Conservation (phyloP, 2,888 invertebrate genomes). For the Thymelicus lineola region DNA sequence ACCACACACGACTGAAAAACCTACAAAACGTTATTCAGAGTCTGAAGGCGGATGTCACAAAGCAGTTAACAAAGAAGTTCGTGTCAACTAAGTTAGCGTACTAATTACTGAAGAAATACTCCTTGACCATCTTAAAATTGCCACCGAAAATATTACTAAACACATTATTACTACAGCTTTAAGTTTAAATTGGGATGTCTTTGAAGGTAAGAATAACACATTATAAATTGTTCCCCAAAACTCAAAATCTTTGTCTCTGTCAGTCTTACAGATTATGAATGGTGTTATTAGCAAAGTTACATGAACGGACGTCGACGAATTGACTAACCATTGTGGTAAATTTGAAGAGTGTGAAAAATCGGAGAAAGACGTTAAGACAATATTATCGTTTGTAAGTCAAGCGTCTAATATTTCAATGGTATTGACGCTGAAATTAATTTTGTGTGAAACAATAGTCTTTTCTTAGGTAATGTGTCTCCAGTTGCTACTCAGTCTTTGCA, state of each 20-base stretch:
- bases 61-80: slow-evolving; percentile 58
- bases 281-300: slow-evolving; percentile 61
- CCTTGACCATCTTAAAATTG: slow-evolving; percentile 51
- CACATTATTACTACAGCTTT: slow-evolving; percentile 44
- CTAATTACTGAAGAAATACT: slow-evolving; percentile 63
- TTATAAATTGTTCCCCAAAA: slow-evolving; percentile 45
- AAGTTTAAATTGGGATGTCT: slow-evolving; percentile 46
- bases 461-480: slow-evolving; percentile 16
- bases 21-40: slow-evolving; percentile 59
- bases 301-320: slow-evolving; percentile 53
- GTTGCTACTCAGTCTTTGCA: slow-evolving; percentile 19
- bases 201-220: slow-evolving; percentile 16
- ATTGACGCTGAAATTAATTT: slow-evolving; percentile 32
- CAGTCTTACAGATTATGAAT: slow-evolving; percentile 50
- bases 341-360: slow-evolving; percentile 53
- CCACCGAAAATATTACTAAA: slow-evolving; percentile 19
- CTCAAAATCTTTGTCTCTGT: slow-evolving; percentile 50
- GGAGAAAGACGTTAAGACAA: slow-evolving; percentile 50
- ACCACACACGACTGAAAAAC: slow-evolving; percentile 62
- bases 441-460: slow-evolving; percentile 16
- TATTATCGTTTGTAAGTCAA: slow-evolving; percentile 55
- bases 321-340: slow-evolving; percentile 46
- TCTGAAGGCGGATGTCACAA: slow-evolving; percentile 58
- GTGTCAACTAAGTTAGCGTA: slow-evolving; percentile 64
- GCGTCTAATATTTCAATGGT: slow-evolving; percentile 43